Conservation (phyloP, 92 coral and sea anemone species). For the Pocillopora meandrina region DNA sequence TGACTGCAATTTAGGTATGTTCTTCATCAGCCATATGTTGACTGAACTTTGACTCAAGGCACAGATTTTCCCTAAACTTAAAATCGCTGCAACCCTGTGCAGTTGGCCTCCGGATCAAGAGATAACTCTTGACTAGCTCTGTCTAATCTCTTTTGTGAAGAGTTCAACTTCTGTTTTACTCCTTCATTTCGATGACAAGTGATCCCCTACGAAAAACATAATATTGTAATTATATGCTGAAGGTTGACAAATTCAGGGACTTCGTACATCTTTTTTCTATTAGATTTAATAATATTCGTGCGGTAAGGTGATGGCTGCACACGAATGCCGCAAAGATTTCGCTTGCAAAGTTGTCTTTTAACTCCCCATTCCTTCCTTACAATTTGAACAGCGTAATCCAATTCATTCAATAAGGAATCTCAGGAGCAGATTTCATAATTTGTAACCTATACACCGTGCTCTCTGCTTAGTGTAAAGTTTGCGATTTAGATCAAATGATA, state of each 20-base stretch:
- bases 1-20: background rate
- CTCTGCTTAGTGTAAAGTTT: slow-evolving; percentile 39
- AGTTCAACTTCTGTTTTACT: background rate
- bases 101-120: background rate
- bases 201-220: background rate
- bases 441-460: background rate
- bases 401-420: slow-evolving; percentile 21
- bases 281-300: too few species aligned
- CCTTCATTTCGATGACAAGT: background rate
- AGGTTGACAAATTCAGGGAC: background rate
- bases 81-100: too few species aligned
- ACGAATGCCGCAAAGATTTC: background rate
- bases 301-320: background rate
- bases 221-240: background rate
- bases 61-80: too few species aligned
- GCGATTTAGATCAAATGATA: slow-evolving; percentile 7
- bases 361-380: background rate
- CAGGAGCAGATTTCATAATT: background rate
- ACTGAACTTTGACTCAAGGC: background rate
- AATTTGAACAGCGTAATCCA: slow-evolving; percentile 28
- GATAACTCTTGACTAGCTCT: background rate
- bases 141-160: slow-evolving; percentile 9
- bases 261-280: background rate
- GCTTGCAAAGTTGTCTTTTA: background rate
- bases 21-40: background rate